Evolutionary conservation across 2,113 vertebrate species (phyloP), one percentile per base, ranked within the genome.

Genomic region (Noturus placidus): DNA sequence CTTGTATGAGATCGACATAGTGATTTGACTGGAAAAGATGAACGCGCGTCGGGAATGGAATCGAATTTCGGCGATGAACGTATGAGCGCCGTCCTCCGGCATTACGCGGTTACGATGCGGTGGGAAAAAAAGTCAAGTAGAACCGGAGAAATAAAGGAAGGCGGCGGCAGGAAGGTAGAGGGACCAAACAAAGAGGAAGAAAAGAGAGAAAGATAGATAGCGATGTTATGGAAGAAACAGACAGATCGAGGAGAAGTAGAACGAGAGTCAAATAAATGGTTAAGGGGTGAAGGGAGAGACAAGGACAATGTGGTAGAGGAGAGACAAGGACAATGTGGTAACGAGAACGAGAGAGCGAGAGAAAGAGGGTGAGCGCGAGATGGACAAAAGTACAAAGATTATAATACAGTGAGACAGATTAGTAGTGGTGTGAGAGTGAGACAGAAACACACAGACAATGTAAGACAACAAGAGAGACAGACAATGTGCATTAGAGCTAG

Each of bases 21-120:
- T 69, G 89, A 38, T 61, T 25, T 15, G 54, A 67, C 54, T 76
- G 15, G 59, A 86, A 69, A 52, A 85, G 59, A 11, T 25, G 80
- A 82, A 46, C 82, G 54, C 2, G 30, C 79, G 82, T 76, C 69
- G 38, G 57, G 35, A 30, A 72, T 54, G 33, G 72, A 54, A 63
- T 20, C 57, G 27, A 33, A 61, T 69, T 61, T 67, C 20, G 14
- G 25, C 80, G 15, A 27, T 42, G 77, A 19, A 57, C 69, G 52
- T 70, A 69, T 89, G 69, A 25, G 81, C 69, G 38, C 80, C 14
- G n/a, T 33, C 74, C 30, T 63, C 72, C 85, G 6, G 82, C 33
- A 65, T 84, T 59, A 74, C 30, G 27, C 27, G 2, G 1, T 80
- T 11, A 59, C 54, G 50, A 25, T 3, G 7, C 2, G 30, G 0